phyloP scores from a whole-genome alignment of 1,140 invertebrate species.

The Harlomillsia oculata region DNA sequence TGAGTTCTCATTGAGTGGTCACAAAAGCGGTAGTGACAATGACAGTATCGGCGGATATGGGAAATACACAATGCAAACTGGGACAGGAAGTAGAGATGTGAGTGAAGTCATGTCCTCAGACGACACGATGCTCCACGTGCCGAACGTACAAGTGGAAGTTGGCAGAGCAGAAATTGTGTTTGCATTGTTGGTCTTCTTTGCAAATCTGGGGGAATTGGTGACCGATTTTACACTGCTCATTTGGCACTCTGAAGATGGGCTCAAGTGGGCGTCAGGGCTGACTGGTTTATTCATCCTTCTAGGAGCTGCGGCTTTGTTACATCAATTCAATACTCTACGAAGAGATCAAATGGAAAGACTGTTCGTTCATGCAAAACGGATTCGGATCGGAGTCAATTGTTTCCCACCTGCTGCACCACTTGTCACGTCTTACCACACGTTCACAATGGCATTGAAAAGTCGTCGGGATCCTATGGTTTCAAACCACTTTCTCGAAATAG shows the following conservation, averaged over 20 bases:
- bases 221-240: conserved; percentile 7
- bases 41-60: not conserved
- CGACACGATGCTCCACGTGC: conserved; percentile 4
- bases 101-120: not conserved
- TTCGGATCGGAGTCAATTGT: conserved; percentile 21
- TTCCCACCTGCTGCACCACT: conserved; percentile 22
- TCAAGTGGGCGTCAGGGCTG: conserved; percentile 19
- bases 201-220: conserved; percentile 9
- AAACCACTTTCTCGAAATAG: conserved; percentile 20
- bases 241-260: conserved; percentile 15
- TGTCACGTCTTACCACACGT: conserved; percentile 19
- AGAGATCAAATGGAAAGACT: conserved; percentile 13
- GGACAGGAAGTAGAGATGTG: not conserved
- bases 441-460: not conserved
- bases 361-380: conserved; percentile 15
- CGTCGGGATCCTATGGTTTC: conserved; percentile 10
- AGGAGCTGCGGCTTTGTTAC: conserved; percentile 15
- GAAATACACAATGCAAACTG: not conserved
- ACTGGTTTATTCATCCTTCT: conserved; percentile 12
- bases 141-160: conserved; percentile 2
- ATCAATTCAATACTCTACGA: conserved; percentile 21
- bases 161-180: conserved; percentile 14
- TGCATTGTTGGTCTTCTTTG: conserved; percentile 14
- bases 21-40: conserved; percentile 1
- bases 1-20: not conserved